These are phyloP conservation scores for Troilus luridus DNA, from an alignment of 2,888 invertebrate genomes.

Conservation along the genomic window DNA sequence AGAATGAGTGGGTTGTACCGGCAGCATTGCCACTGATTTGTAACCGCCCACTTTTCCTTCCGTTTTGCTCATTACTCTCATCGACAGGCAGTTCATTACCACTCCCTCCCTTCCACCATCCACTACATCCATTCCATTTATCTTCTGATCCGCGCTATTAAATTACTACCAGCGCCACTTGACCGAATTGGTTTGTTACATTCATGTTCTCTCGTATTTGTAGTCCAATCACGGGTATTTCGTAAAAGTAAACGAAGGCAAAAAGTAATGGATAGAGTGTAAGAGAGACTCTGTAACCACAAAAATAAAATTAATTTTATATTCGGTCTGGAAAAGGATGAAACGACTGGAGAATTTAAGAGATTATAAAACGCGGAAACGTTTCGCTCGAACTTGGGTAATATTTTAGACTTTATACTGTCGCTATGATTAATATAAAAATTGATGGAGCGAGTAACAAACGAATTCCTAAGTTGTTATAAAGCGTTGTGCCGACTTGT, in stretches of 20 bases:
- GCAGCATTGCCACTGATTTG: background rate
- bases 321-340: too few species aligned
- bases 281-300: too few species aligned
- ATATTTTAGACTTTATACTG: too few species aligned
- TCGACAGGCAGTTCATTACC: slow-evolving; percentile 37
- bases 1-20: background rate
- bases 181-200: background rate
- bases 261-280: background rate
- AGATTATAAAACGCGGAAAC: too few species aligned
- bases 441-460: too few species aligned
- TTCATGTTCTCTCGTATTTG: background rate
- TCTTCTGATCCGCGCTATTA: background rate
- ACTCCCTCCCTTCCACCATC: too few species aligned
- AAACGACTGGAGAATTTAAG: too few species aligned
- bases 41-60: background rate
- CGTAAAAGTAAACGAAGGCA: background rate
- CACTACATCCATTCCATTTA: background rate
- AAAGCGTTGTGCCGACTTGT: too few species aligned
- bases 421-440: too few species aligned
- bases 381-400: too few species aligned
- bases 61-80: slow-evolving; percentile 35
- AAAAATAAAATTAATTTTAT: too few species aligned
- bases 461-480: too few species aligned
- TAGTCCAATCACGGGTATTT: background rate
- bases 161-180: background rate